phyloP scores from a whole-genome alignment of 2,797 vertebrate species.

The Typhlichthys subterraneus region DNA sequence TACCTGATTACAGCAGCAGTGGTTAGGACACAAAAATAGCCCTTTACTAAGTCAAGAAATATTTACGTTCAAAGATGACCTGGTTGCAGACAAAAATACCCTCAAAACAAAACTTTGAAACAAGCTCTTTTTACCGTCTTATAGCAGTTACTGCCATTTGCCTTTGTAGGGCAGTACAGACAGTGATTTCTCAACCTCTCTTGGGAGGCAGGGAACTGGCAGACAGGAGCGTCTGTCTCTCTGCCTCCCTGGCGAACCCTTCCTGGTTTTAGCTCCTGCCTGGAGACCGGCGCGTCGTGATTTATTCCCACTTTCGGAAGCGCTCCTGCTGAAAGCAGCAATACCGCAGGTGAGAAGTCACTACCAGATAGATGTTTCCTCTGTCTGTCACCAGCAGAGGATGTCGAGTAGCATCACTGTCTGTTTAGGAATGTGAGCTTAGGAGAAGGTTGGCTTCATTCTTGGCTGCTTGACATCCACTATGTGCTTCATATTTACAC shows the following conservation, averaged over 20 bases:
- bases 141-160: background rate
- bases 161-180: conserved; percentile 29
- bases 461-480: no score
- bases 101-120: no score
- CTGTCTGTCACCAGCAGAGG: background rate
- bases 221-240: conserved; percentile 17
- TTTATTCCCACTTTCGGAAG: conserved; percentile 47
- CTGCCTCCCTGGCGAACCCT: conserved; percentile 27
- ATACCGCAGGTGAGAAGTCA: conserved; percentile 43
- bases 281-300: conserved; percentile 44
- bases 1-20: no score
- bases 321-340: conserved; percentile 3
- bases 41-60: no score
- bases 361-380: background rate
- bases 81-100: no score
- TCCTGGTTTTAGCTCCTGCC: conserved; percentile 59
- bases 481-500: no score
- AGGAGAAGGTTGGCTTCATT: no score
- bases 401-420: background rate
- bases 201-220: background rate
- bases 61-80: no score
- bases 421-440: background rate
- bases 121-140: no score
- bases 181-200: conserved; percentile 42
- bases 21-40: no score